phyloP scores from a whole-genome alignment of 2,113 vertebrate species.

The Oreochromis spilurus region DNA sequence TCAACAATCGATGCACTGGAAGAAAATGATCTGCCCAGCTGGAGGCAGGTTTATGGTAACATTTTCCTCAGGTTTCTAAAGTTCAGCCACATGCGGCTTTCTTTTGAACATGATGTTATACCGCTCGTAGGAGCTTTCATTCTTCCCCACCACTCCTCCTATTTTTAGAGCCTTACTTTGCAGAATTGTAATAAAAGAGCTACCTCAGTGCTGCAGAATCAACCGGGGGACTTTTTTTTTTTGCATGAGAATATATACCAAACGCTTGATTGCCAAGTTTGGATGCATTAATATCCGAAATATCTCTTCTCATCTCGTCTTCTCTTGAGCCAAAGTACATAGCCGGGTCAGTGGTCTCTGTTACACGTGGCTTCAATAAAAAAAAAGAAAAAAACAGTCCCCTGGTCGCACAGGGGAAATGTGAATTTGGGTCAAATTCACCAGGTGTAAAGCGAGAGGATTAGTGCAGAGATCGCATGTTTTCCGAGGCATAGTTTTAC shows the following conservation, averaged over 20 bases:
- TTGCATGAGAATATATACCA: conserved; percentile 43
- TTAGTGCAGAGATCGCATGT: conserved; percentile 58
- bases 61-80: conserved; percentile 58
- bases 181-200: conserved; percentile 51
- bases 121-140: conserved; percentile 45
- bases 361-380: conserved; percentile 70
- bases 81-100: conserved; percentile 55
- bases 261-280: conserved; percentile 43
- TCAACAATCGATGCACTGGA: conserved; percentile 48
- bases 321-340: conserved; percentile 50
- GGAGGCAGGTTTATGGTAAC: conserved; percentile 53
- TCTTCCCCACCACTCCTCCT: conserved; percentile 32
- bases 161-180: conserved; percentile 59
- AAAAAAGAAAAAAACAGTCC: conserved; percentile 55
- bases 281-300: conserved; percentile 46
- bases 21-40: conserved; percentile 57
- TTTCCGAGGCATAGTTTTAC: conserved; percentile 66
- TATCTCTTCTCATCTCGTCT: conserved; percentile 45
- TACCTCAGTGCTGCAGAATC: conserved; percentile 28
- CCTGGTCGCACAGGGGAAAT: conserved; percentile 49
- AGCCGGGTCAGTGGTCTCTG: conserved; percentile 61
- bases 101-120: conserved; percentile 62
- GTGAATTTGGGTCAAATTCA: conserved; percentile 72
- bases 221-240: conserved; percentile 10
- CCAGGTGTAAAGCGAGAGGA: conserved; percentile 71